phyloP scores from a whole-genome alignment of 2,888 invertebrate genomes.

The Panzeria rudis region DNA sequence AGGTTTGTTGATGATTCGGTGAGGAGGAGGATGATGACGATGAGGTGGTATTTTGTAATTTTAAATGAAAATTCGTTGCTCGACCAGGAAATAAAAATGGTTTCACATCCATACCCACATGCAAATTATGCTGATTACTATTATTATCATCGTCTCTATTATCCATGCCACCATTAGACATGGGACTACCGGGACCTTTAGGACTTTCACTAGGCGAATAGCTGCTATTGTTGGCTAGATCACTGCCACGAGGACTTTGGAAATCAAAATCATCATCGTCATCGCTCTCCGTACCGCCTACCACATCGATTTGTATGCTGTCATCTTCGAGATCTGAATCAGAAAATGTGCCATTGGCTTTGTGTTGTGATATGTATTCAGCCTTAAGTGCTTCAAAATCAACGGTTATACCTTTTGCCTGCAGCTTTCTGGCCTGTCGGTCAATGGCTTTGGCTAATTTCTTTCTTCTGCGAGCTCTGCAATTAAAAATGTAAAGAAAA shows the following conservation, averaged over 20 bases:
- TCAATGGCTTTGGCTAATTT: constrained; percentile 96
- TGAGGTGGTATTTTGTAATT: constrained; percentile 73
- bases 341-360: constrained; percentile 86
- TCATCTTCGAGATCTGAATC: constrained; percentile 88
- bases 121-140: constrained; percentile 64
- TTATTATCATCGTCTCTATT: constrained; percentile 72
- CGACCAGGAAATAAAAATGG: constrained; percentile 74
- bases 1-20: constrained; percentile 82
- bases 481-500: constrained; percentile 30
- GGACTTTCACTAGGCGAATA: constrained; percentile 76
- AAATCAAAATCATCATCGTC: constrained; percentile 86
- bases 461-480: constrained; percentile 93
- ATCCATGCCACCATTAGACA: constrained; percentile 73
- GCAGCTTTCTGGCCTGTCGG: constrained; percentile 95
- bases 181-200: constrained; percentile 75
- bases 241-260: constrained; percentile 79
- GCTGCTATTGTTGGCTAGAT: constrained; percentile 74
- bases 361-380: constrained; percentile 92
- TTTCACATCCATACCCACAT: constrained; percentile 61
- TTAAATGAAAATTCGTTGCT: constrained; percentile 74
- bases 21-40: constrained; percentile 75
- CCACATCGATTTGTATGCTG: constrained; percentile 92
- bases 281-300: constrained; percentile 91
- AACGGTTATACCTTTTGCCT: constrained; percentile 95
- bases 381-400: constrained; percentile 93